Base-by-base conservation (phyloP, 2,113 vertebrate genomes). In the Leuciscus idus region DNA sequence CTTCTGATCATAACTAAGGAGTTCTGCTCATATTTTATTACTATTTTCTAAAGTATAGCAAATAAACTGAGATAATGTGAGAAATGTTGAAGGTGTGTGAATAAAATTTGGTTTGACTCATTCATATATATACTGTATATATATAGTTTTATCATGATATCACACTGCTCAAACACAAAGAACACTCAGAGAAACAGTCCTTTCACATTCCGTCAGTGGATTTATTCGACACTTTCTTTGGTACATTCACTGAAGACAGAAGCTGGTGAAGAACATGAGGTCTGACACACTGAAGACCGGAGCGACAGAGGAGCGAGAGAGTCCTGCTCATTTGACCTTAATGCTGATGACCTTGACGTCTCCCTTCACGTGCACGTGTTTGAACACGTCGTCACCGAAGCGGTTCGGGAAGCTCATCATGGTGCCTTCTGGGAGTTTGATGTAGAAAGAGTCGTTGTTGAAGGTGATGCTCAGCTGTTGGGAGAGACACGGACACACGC, bases 331-430 rank as follows among this genome's bases (percentile, higher is more conserved):
- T 59, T 93, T 93, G 55, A 94, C 80, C 88, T 95, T 94, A 33
- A 96, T 43, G 76, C 94, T 88, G 1, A 87, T 0, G 36, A 95
- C 62, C 89, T 62, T 92, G 0, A 92, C 93, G 0, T 92, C 93
- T 0, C 94, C 95, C 2, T 4, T 2, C 52, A 95, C 84, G 0
- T 92, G 23, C 0, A 96, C 88, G 91, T 89, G 90, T 1, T 90
- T 89, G 91, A 94, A 94, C 85, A 92, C 92, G 79, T 93, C 88
- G 10, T 95, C 94, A 0, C 93, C 94, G 3, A 93, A 89, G 0
- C 94, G 93, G 88, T 96, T 96, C 50, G 95, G 93, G 89, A 95
- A 96, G 83, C 84, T 85, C 4, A 93, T 39, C 91, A 91, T 92
- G 83, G 43, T 84, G 36, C 92, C 95, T 0, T 94, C 92, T 0